Conservation (phyloP, 2,888 invertebrate species). For the Drosophila barbarae region DNA sequence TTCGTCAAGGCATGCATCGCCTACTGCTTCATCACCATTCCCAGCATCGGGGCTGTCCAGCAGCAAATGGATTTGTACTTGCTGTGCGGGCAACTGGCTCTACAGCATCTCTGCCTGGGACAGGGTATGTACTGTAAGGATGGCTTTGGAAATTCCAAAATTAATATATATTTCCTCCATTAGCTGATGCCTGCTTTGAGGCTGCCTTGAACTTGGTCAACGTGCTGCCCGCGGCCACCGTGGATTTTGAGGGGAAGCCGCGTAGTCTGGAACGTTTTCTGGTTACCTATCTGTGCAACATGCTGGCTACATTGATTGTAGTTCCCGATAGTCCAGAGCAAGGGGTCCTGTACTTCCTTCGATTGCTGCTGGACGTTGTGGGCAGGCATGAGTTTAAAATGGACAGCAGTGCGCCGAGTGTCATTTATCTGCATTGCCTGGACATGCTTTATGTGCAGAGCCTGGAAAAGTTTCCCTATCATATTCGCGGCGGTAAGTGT, state of each 20-base stretch:
- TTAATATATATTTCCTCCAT: too few relatives aligned
- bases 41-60: conserved; percentile 92
- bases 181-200: conserved; percentile 96
- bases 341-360: conserved; percentile 89
- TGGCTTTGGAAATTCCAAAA: background rate
- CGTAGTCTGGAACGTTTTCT: conserved; percentile 87
- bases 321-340: conserved; percentile 95
- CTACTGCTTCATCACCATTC: conserved; percentile 97
- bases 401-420: conserved; percentile 84
- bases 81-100: conserved; percentile 91
- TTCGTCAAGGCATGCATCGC: conserved; percentile 97
- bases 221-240: conserved; percentile 85
- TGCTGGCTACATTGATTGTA: conserved; percentile 89
- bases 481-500: conserved; percentile 85
- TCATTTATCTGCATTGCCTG: conserved; percentile 87
- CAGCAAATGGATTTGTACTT: conserved; percentile 91
- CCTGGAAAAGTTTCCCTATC: conserved; percentile 91
- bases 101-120: conserved; percentile 93
- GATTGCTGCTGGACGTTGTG: conserved; percentile 89
- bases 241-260: conserved; percentile 88
- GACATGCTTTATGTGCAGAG: conserved; percentile 89
- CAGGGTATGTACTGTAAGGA: conserved; percentile 84
- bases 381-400: conserved; percentile 87
- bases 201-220: conserved; percentile 90
- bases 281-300: conserved; percentile 86